A percentile compares a stretch with the other conserved stretches of the same genome.
Evolutionary conservation across 2,113 vertebrate genomes (phyloP).

Genomic region (Clarias macrocephalus): DNA sequence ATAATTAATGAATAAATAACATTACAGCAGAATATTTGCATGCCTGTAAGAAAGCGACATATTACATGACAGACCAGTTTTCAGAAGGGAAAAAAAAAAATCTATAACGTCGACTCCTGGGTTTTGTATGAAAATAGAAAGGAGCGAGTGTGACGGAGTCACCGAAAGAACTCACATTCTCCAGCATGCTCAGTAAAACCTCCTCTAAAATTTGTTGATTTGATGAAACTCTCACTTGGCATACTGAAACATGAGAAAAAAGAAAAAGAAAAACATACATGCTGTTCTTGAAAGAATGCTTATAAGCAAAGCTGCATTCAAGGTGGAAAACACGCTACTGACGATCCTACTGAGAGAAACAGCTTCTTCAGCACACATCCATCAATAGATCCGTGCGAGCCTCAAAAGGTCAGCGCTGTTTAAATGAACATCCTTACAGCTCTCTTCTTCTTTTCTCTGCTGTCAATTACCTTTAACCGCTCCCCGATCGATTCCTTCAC

Average conservation of each 20-base stretch:
- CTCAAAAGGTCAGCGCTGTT: constrained; percentile 31
- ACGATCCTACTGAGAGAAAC: not conserved
- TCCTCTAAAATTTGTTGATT: no score
- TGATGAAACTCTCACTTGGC: not conserved
- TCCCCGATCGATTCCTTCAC: constrained; percentile 10
- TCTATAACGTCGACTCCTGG: no score
- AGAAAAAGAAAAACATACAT: not conserved
- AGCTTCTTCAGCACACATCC: constrained; percentile 5
- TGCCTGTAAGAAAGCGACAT: no score
- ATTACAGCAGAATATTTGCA: no score
- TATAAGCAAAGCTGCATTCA: not conserved
- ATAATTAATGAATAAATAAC: no score
- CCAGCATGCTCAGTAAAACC: no score
- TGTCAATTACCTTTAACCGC: constrained; percentile 35
- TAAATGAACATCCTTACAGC: constrained; percentile 20
- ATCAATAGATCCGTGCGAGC: constrained; percentile 9
- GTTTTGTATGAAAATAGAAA: no score
- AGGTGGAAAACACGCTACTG: not conserved
- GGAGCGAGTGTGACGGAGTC: no score
- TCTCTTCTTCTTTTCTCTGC: not conserved
- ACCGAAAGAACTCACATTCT: no score
- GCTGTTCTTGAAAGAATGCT: not conserved
- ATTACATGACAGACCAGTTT: no score
- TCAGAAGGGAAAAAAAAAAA: no score
- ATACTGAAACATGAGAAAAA: not conserved